phyloP scores from a whole-genome alignment of 2,797 vertebrate species.

The Limosa lapponica region DNA sequence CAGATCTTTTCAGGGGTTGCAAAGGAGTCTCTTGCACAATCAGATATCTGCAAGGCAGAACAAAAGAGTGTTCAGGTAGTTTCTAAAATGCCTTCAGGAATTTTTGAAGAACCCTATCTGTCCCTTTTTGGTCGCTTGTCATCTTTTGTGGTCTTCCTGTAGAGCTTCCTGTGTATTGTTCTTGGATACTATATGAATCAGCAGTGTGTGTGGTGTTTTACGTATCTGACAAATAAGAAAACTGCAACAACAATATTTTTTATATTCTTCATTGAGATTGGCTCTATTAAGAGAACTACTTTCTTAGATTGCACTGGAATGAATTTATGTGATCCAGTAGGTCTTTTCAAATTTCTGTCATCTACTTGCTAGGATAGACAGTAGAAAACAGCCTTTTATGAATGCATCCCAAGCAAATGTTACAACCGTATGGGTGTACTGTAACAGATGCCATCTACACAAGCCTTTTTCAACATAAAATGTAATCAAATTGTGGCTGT shows the following conservation, averaged over 20 bases:
- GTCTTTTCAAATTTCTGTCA: background rate
- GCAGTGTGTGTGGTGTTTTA: background rate
- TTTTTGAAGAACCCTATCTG: background rate
- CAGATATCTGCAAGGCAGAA: background rate
- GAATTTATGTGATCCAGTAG: background rate
- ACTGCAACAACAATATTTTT: background rate
- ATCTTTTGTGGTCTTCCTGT: background rate
- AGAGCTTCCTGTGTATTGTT: background rate
- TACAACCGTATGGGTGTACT: background rate
- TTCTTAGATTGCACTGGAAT: background rate
- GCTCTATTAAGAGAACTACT: background rate
- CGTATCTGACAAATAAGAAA: background rate
- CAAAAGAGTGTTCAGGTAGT: background rate
- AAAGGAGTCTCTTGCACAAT: background rate
- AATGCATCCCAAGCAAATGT: background rate
- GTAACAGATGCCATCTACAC: background rate
- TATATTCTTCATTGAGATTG: background rate
- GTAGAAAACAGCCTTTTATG: background rate
- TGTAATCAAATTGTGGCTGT: background rate
- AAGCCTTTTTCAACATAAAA: background rate
- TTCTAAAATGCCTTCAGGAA: background rate
- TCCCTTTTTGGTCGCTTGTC: background rate
- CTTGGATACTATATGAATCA: background rate
- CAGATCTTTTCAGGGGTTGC: background rate
- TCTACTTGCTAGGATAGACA: background rate